Base-by-base conservation (phyloP, 1,140 invertebrate species). In the Drosophila nannoptera region DNA sequence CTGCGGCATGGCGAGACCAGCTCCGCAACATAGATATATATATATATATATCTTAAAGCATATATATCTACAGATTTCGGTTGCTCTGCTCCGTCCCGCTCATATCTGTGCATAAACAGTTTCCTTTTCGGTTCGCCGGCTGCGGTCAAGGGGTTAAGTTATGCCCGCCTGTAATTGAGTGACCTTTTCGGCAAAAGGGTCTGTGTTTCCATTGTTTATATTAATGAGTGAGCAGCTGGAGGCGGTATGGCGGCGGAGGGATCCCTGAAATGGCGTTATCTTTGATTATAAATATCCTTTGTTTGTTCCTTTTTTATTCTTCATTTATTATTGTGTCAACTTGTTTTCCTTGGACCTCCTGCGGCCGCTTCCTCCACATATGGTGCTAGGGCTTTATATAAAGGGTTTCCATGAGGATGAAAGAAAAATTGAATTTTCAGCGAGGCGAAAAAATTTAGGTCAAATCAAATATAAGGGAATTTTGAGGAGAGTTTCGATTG, bases 1-100 rank as follows among this genome's bases (percentile, higher is more conserved):
- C 77, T 73, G 68, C 55, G 45, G 64, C 61, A 36, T 61, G 61
- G 75, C 73, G 68, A 59, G 68, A 58, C 46, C 68, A 66, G n/a
- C n/a, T n/a, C n/a, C n/a, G n/a, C n/a, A 9, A 33, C 40, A n/a
- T 66, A 36, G 14, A 65, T 38, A 45, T 7, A 32, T 8, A 43
- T 11, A 4, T 31, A 48, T 53, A n/a, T 59, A 36, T 29, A 52
- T 46, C n/a, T n/a, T n/a, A n/a, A n/a, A n/a, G n/a, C n/a, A 33
- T 14, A 32, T n/a, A 42, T 16, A 4, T 9, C 5, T 12, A 12
- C n/a, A 6, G 16, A 29, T 2, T 54, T 54, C 14, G 46, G 43
- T 61, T 16, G 50, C 29, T 69, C 55, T 11, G 22, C 16, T n/a
- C n/a, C n/a, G n/a, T n/a, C n/a, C n/a, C n/a, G n/a, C 36, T 7